Base-by-base conservation (phyloP, 2,888 invertebrate species). In the Drosophila macrothrix region DNA sequence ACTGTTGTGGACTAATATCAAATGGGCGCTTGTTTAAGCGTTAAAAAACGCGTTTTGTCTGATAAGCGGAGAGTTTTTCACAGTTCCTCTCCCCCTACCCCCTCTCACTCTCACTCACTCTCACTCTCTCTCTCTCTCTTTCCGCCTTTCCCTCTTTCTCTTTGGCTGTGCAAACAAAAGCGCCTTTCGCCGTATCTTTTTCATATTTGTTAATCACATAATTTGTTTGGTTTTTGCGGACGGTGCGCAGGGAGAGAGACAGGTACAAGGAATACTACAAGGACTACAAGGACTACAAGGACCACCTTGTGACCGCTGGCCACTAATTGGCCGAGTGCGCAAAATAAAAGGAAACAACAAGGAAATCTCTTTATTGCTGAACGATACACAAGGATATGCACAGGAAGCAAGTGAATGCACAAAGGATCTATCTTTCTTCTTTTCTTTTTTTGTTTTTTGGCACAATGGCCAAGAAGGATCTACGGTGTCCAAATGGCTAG, bases 361-460 rank as follows among this genome's bases (percentile, higher is more conserved):
- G 73, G 69, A 87, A 83, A 88, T 87, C 83, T 81, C 84, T 86
- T 87, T 82, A 88, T 84, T 84, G 77, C 73, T 71, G 65, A 60
- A 72, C 71, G 78, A 68, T 70, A 61, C 55, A 70, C 76, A 65
- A 74, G 74, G 61, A 84, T 72, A 65, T 75, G 63, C 68, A 67
- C 88, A 87, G 85, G 84, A 83, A 83, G 80, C 82, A 71, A 80
- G 71, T 68, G 63, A 59, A 78, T 58, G 55, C 59, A 76, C 73
- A 78, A 82, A 72, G 70, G 75, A 66, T 46, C 66, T 62, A 39
- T 66, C 64, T 53, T 73, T 73, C 56, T 67, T 63, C 60, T 61
- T 76, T 73, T 78, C 64, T n/a, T 67, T 10, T 64, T 9, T 64
- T n/a, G n/a, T 10, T 64, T 10, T 64, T 70, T 61, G 29, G 41